Evolutionary conservation across 1,140 invertebrate genomes (phyloP), one percentile per base, ranked within the genome.

Genomic region (Thaumatotibia leucotreta): DNA sequence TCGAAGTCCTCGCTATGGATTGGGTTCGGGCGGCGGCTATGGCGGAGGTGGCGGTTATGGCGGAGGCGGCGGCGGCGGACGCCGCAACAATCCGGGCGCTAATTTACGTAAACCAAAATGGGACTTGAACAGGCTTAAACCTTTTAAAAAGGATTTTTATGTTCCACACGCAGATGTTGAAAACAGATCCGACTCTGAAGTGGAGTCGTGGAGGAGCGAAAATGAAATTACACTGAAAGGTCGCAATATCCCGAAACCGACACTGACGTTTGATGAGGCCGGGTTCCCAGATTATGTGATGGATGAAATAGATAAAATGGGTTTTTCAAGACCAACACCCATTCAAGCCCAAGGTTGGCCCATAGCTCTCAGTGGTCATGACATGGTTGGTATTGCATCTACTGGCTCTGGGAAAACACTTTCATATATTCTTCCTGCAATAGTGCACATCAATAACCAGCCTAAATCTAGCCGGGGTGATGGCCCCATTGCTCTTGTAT

Each of bases 141-240:
- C 96, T 4, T 98, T 99, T 89, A 96, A 97, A 80, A 98, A 98
- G 92, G 96, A 98, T 80, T 99, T 99, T 82, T 99, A 98, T 83
- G 89, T 95, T 69, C 97, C 97, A 52, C 95, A 95, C 81, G 92
- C 94, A 2, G 92, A 93, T 63, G 96, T 97, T 24, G 89, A 94
- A 68, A 94, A 93, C 70, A 91, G 95, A 76, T 87, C 94, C 63
- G 92, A 93, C 62, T 92, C 93, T 5, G 95, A 97, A 77, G 94
- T 97, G 0, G 94, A 96, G 76, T 92, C 93, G 62, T 98, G 95
- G 89, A 92, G 96, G 63, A 93, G 92, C 72, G 92, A 93, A 66
- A 95, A 97, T 75, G 94, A 97, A 86, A 97, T 98, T 17, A 97
- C 96, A 0, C 85, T 97, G 0, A 94, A 94, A 80, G 97, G 97